These are phyloP conservation scores for Aspidapion aeneum DNA, from an alignment of 2,888 invertebrate species.

Conservation along the genomic window DNA sequence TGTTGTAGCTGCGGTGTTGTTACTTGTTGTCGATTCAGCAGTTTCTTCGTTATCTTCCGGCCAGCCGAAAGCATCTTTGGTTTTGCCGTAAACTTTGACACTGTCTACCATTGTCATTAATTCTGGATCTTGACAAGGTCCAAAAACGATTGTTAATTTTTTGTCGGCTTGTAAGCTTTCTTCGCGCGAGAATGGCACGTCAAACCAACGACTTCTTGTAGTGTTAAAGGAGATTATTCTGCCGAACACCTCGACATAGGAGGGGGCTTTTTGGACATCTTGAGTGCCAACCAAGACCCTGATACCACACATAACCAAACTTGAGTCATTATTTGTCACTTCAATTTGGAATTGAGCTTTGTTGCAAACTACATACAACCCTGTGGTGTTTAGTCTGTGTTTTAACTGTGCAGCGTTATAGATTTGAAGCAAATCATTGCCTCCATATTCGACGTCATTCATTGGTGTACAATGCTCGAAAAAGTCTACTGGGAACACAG, in stretches of 20 bases:
- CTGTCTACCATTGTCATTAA: conserved; percentile 92
- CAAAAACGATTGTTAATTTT: conserved; percentile 78
- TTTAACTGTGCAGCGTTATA: conserved; percentile 93
- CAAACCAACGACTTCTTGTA: conserved; percentile 87
- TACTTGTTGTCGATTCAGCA: conserved; percentile 32
- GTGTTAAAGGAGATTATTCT: conserved; percentile 36
- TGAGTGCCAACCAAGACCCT: conserved; percentile 84
- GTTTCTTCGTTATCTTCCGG: conserved; percentile 89
- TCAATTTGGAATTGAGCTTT: conserved; percentile 90
- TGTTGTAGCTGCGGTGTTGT: conserved; percentile 30
- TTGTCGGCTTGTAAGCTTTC: conserved; percentile 92
- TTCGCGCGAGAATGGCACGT: conserved; percentile 90
- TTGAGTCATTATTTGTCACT: conserved; percentile 80
- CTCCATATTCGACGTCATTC: conserved; percentile 93
- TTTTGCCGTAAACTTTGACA: conserved; percentile 87
- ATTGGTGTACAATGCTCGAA: conserved; percentile 92
- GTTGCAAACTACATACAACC: conserved; percentile 86
- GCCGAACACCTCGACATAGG: conserved; percentile 60
- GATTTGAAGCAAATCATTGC: conserved; percentile 90
- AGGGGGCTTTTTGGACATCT: conserved; percentile 73
- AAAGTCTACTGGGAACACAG: conserved; percentile 84
- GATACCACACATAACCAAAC: conserved; percentile 74
- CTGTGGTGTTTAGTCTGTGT: conserved; percentile 66
- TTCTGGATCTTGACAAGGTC: conserved; percentile 73
- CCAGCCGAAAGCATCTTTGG: conserved; percentile 95